Percentiles rank a stretch among this genome's conserved stretches.
These are phyloP conservation scores for Spondyliosoma cantharus DNA, from an alignment of 2,797 vertebrate genomes.

Conservation along the genomic window DNA sequence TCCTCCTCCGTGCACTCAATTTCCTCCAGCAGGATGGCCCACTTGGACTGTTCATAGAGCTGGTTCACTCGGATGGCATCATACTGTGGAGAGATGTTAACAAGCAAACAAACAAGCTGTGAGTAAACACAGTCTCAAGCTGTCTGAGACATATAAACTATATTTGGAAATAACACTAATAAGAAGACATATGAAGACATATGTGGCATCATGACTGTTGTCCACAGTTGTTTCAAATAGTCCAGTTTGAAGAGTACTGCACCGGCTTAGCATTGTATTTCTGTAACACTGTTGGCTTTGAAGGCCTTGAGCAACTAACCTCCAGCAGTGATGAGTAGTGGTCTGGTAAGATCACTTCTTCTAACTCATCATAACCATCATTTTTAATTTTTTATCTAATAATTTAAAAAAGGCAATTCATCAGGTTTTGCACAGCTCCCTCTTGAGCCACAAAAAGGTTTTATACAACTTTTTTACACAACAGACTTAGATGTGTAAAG, in stretches of 20 bases:
- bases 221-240: not conserved
- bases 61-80: conserved; percentile 99
- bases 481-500: not conserved
- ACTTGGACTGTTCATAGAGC: conserved; percentile 97
- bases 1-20: conserved; percentile 99
- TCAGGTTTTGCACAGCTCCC: too few species aligned
- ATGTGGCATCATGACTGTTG: not conserved
- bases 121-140: not conserved
- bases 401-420: too few species aligned
- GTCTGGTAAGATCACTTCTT: too few species aligned
- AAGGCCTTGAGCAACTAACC: not conserved
- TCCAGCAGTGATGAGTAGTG: not conserved
- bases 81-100: conserved; percentile 84
- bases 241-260: not conserved
- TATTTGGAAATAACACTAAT: not conserved
- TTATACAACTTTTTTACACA: not conserved
- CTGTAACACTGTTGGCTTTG: too few species aligned
- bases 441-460: not conserved
- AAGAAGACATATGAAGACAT: not conserved
- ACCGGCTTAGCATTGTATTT: too few species aligned
- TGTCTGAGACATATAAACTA: conserved; percentile 14
- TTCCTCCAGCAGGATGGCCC: conserved; percentile 98
- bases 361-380: too few species aligned
- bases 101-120: conserved; percentile 29
- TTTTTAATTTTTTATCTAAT: too few species aligned